These are phyloP conservation scores for Acronicta aceris DNA, from an alignment of 2,888 invertebrate genomes.

Conservation along the genomic window DNA sequence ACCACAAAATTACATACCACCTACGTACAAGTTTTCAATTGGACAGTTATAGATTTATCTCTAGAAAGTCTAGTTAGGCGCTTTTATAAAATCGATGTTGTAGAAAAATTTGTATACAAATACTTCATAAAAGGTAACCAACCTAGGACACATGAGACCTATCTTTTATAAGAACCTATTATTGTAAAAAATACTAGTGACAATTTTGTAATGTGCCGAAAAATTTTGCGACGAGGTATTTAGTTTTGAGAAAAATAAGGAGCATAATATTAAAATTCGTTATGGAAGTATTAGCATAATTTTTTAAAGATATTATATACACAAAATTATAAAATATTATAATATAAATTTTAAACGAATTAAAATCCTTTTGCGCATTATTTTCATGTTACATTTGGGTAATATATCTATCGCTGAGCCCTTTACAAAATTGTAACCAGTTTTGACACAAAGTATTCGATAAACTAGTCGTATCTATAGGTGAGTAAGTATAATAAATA, in stretches of 20 bases:
- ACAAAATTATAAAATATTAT: no score
- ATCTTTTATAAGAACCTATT: slow-evolving; percentile 14
- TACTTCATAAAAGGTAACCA: slow-evolving; percentile 37
- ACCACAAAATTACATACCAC: slow-evolving; percentile 42
- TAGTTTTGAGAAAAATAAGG: not conserved
- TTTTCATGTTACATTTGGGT: no score
- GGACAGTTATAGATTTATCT: slow-evolving; percentile 61
- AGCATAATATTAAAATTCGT: not conserved
- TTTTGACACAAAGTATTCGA: slow-evolving; percentile 17
- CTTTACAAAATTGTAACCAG: slow-evolving; percentile 11
- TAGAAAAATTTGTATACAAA: slow-evolving; percentile 63
- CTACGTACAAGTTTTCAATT: slow-evolving; percentile 55
- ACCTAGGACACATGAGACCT: slow-evolving; percentile 30
- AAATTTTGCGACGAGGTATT: not conserved
- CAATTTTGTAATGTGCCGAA: not conserved
- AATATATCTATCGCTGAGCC: not conserved
- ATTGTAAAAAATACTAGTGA: slow-evolving; percentile 8
- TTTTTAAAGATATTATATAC: no score
- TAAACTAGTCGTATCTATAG: slow-evolving; percentile 3
- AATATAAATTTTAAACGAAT: no score
- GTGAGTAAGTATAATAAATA: not conserved
- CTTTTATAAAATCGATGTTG: slow-evolving; percentile 66
- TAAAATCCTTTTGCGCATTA: no score
- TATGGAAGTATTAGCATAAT: no score
- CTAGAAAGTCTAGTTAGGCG: slow-evolving; percentile 61